phyloP scores from a whole-genome alignment of 2,113 vertebrate species.

The Atherinomorus stipes region DNA sequence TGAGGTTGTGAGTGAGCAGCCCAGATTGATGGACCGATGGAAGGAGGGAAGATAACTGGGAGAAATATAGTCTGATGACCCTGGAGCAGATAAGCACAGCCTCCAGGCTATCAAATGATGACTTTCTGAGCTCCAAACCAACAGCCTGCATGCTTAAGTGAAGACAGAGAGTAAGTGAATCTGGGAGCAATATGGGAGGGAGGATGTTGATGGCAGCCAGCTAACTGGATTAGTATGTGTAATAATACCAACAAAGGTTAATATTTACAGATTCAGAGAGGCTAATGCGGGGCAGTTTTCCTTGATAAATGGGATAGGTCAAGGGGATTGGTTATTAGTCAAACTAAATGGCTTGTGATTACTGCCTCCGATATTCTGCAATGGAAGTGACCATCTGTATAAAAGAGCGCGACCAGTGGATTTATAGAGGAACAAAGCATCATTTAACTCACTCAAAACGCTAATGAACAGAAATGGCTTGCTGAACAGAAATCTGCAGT shows the following conservation, averaged over 20 bases:
- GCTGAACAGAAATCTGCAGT: neutral
- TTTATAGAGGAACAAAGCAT: neutral
- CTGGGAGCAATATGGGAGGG: constrained; percentile 40
- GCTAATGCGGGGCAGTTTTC: constrained; percentile 60
- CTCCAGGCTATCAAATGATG: constrained; percentile 70
- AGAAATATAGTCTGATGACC: constrained; percentile 71
- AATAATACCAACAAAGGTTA: constrained; percentile 72
- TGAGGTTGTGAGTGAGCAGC: constrained; percentile 42
- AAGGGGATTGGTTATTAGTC: constrained; percentile 56
- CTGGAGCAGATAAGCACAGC: constrained; percentile 65
- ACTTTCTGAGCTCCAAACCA: constrained; percentile 53
- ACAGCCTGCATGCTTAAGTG: constrained; percentile 46
- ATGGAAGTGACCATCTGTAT: constrained; percentile 32
- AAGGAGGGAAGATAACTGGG: constrained; percentile 46
- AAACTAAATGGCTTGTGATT: constrained; percentile 58
- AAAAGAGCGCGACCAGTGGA: constrained; percentile 5
- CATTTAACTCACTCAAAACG: neutral
- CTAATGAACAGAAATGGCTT: neutral
- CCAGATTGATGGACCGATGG: constrained; percentile 56
- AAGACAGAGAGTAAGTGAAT: constrained; percentile 21
- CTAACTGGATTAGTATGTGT: constrained; percentile 72
- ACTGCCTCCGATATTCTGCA: constrained; percentile 27
- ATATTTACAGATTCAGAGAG: constrained; percentile 63
- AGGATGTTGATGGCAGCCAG: constrained; percentile 37
- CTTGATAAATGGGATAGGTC: constrained; percentile 52